Conservation (phyloP, 2,113 vertebrate genomes). For the Eonycteris spelaea region DNA sequence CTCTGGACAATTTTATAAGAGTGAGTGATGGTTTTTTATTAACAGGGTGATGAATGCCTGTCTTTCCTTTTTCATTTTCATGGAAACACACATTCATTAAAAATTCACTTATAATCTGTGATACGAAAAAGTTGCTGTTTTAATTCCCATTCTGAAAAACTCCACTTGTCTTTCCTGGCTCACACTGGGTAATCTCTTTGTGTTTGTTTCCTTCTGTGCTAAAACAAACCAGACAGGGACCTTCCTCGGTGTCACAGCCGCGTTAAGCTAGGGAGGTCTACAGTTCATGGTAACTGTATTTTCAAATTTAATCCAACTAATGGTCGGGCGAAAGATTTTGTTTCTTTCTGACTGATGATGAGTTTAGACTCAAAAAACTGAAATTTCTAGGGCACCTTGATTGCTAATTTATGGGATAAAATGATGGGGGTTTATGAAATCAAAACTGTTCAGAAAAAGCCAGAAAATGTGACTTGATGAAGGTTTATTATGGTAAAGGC, state of each 20-base stretch:
- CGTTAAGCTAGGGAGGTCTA: no score
- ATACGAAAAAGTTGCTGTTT: background rate
- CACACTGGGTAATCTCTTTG: background rate
- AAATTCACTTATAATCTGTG: slow-evolving; percentile 60
- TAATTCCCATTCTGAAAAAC: slow-evolving; percentile 16
- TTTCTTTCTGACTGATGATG: slow-evolving; percentile 12
- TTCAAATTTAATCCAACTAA: background rate
- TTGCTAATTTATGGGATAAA: slow-evolving; percentile 42
- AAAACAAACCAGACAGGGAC: background rate
- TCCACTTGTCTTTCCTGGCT: background rate
- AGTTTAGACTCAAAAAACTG: background rate
- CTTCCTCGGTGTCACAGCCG: background rate
- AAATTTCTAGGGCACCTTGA: background rate
- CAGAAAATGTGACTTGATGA: background rate
- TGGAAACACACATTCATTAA: slow-evolving; percentile 42
- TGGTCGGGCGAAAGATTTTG: background rate
- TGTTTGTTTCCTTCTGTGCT: background rate
- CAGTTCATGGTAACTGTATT: background rate
- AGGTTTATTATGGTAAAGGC: background rate
- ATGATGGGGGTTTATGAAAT: slow-evolving; percentile 26
- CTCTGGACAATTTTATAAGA: slow-evolving; percentile 40
- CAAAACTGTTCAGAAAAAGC: background rate
- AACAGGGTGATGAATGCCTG: slow-evolving; percentile 62
- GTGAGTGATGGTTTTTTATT: slow-evolving; percentile 51
- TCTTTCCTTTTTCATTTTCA: slow-evolving; percentile 52